phyloP scores from a whole-genome alignment of 2,888 invertebrate species.

The Lithophane socia region DNA sequence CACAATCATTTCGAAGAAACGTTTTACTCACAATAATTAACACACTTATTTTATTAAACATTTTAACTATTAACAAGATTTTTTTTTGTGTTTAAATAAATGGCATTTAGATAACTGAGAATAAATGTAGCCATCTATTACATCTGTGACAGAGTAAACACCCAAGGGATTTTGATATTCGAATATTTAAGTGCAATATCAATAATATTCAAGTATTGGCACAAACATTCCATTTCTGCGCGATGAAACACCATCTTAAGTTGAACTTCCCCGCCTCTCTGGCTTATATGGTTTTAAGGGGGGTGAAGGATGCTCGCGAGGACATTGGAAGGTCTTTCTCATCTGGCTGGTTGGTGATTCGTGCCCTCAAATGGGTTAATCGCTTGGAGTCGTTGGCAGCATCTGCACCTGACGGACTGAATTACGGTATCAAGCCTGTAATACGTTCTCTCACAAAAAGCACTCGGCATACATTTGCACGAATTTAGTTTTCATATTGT shows the following conservation, averaged over 20 bases:
- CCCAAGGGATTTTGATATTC: slow-evolving; percentile 71
- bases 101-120: slow-evolving; percentile 21
- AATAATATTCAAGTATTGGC: slow-evolving; percentile 84
- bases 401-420: slow-evolving; percentile 88
- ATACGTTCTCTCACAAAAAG: slow-evolving; percentile 77
- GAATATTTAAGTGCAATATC: slow-evolving; percentile 82
- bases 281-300: slow-evolving; percentile 54
- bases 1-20: background rate
- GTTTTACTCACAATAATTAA: background rate
- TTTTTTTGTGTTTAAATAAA: slow-evolving; percentile 20
- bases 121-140: slow-evolving; percentile 64
- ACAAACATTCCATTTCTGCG: slow-evolving; percentile 82
- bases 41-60: background rate
- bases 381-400: slow-evolving; percentile 83
- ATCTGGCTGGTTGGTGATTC: slow-evolving; percentile 70
- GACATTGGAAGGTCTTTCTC: slow-evolving; percentile 71
- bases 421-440: slow-evolving; percentile 83
- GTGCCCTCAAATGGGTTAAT: slow-evolving; percentile 88
- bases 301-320: slow-evolving; percentile 59
- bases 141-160: slow-evolving; percentile 69
- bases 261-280: slow-evolving; percentile 65
- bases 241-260: slow-evolving; percentile 69
- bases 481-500: slow-evolving; percentile 61
- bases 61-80: too few species aligned
- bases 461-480: slow-evolving; percentile 64